Evolutionary conservation across 2,888 invertebrate genomes (phyloP).

Genomic region (Carcina quercana): DNA sequence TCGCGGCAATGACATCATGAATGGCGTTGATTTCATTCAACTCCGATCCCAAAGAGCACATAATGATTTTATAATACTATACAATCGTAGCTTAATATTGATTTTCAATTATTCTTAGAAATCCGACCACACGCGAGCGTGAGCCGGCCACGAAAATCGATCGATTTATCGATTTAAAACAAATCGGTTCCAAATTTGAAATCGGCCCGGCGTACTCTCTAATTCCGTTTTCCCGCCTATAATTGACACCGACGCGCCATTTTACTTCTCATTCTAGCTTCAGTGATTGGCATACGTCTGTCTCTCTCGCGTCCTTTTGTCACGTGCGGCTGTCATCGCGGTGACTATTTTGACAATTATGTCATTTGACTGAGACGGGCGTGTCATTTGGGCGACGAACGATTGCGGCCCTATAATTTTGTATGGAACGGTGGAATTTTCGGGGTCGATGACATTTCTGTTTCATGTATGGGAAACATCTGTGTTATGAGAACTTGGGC

Average conservation of each 20-base stretch:
- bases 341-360: slow-evolving; percentile 74
- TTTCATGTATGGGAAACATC: slow-evolving; percentile 61
- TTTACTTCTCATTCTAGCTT: slow-evolving; percentile 32
- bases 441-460: slow-evolving; percentile 55
- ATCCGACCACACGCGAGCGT: slow-evolving; percentile 69
- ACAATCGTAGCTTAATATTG: slow-evolving; percentile 55
- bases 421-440: slow-evolving; percentile 62
- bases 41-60: slow-evolving; percentile 26
- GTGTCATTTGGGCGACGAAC: slow-evolving; percentile 71
- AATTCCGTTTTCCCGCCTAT: slow-evolving; percentile 72
- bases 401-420: slow-evolving; percentile 66
- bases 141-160: slow-evolving; percentile 51
- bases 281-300: slow-evolving; percentile 16
- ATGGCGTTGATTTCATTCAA: slow-evolving; percentile 55
- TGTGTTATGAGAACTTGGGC: slow-evolving; percentile 25
- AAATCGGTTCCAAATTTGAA: slow-evolving; percentile 71
- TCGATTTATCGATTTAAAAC: slow-evolving; percentile 72
- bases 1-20: slow-evolving; percentile 37
- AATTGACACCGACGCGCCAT: slow-evolving; percentile 69
- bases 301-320: slow-evolving; percentile 48
- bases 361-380: slow-evolving; percentile 71
- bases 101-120: slow-evolving; percentile 68
- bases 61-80: slow-evolving; percentile 61
- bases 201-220: slow-evolving; percentile 61
- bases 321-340: slow-evolving; percentile 68